These are phyloP conservation scores for Sarcoramphus papa DNA, from an alignment of 2,797 vertebrate species.

Conservation along the genomic window DNA sequence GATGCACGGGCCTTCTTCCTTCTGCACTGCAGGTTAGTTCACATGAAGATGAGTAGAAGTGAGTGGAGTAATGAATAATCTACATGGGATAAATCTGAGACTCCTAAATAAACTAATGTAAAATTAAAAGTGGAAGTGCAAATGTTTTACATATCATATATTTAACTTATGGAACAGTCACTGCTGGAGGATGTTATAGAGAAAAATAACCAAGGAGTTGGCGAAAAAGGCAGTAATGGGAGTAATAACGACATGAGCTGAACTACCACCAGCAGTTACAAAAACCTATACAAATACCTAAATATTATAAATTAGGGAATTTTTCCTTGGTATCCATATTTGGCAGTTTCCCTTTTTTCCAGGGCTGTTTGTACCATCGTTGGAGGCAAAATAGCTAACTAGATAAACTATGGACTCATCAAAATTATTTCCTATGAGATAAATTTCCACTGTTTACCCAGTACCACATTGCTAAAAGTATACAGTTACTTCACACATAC, in stretches of 20 bases:
- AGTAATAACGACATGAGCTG: neutral
- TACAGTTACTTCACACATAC: neutral
- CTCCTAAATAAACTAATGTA: neutral
- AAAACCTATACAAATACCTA: neutral
- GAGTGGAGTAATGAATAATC: neutral
- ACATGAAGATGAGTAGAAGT: neutral
- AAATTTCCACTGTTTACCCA: neutral
- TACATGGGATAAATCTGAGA: neutral
- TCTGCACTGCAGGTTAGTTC: neutral
- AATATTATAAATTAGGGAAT: neutral
- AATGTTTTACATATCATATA: neutral
- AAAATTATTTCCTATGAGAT: neutral
- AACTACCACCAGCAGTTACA: neutral
- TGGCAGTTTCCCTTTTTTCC: neutral
- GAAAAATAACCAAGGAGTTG: neutral
- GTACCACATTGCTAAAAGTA: neutral
- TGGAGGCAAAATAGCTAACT: neutral
- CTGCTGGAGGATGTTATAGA: neutral
- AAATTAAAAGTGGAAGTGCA: neutral
- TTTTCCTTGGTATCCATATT: neutral
- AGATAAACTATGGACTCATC: neutral
- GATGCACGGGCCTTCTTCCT: neutral
- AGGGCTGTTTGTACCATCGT: rapidly evolving
- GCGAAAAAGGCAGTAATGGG: neutral
- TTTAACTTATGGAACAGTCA: neutral